Evolutionary conservation across 1,140 invertebrate species (phyloP).

Genomic region (Colletes latitarsis): DNA sequence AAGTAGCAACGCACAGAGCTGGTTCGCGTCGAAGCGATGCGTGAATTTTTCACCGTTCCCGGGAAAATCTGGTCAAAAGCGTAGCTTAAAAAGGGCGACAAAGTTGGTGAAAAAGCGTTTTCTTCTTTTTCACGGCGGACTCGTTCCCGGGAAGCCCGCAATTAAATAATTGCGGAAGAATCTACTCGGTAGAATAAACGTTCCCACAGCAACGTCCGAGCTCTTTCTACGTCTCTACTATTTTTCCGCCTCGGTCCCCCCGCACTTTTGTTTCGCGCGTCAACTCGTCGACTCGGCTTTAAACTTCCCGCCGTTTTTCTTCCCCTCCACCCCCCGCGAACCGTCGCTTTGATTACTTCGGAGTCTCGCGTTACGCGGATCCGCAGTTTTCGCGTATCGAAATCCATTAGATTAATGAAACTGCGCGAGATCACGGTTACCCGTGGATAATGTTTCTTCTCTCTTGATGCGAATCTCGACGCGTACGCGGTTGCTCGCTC

Average conservation of each 20-base stretch:
- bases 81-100: not conserved
- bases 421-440: not conserved
- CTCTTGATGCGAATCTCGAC: constrained; percentile 11
- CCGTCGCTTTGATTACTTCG: constrained; percentile 45
- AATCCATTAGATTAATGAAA: constrained; percentile 62
- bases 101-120: not conserved
- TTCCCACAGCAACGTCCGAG: not conserved
- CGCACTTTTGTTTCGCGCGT: not conserved
- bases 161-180: constrained; percentile 21
- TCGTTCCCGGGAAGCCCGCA: not conserved
- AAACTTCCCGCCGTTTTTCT: constrained; percentile 26
- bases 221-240: not conserved
- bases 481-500: not conserved
- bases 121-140: not conserved
- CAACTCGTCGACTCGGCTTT: constrained; percentile 13
- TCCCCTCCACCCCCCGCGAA: no score
- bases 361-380: constrained; percentile 15
- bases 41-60: constrained; percentile 1
- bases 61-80: not conserved
- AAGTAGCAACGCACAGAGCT: no score
- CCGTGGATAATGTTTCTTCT: not conserved
- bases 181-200: not conserved
- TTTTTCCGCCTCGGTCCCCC: not conserved
- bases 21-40: not conserved
- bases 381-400: constrained; percentile 34